Conservation (phyloP, 2,888 invertebrate genomes). For the Apotomis capreana region DNA sequence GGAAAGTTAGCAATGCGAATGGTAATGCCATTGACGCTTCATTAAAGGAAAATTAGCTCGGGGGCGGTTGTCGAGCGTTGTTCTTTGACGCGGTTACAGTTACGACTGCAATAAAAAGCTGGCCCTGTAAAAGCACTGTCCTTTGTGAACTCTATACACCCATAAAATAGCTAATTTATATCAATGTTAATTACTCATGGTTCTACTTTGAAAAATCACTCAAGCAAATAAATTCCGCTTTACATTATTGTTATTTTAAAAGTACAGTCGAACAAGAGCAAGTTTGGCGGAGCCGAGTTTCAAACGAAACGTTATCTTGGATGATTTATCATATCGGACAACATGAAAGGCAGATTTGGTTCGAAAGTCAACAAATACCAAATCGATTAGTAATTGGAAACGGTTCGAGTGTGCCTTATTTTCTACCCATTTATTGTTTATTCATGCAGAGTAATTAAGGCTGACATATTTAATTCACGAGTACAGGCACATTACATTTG, state of each 20-base stretch:
- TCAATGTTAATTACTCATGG: slow-evolving; percentile 28
- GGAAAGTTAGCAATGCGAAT: slow-evolving; percentile 58
- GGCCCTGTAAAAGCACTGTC: slow-evolving; percentile 37
- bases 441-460: slow-evolving; percentile 33
- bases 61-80: slow-evolving; percentile 49
- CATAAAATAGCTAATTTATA: slow-evolving; percentile 38
- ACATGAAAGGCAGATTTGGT: slow-evolving; percentile 72
- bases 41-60: slow-evolving; percentile 53
- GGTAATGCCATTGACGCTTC: slow-evolving; percentile 60
- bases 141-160: slow-evolving; percentile 35
- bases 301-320: slow-evolving; percentile 72
- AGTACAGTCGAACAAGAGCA: not conserved
- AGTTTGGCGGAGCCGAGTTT: slow-evolving; percentile 52
- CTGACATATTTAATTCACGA: slow-evolving; percentile 26
- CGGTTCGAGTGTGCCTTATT: slow-evolving; percentile 59
- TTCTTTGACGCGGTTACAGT: slow-evolving; percentile 46
- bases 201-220: slow-evolving; percentile 27
- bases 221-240: not conserved
- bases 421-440: slow-evolving; percentile 50
- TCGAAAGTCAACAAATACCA: slow-evolving; percentile 72
- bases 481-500: slow-evolving; percentile 12
- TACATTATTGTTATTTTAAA: slow-evolving; percentile 10
- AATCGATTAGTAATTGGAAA: slow-evolving; percentile 78
- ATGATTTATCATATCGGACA: slow-evolving; percentile 77
- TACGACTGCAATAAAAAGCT: slow-evolving; percentile 43